phyloP scores from a whole-genome alignment of 1,140 invertebrate species.

The Atopsyche davidsoni region DNA sequence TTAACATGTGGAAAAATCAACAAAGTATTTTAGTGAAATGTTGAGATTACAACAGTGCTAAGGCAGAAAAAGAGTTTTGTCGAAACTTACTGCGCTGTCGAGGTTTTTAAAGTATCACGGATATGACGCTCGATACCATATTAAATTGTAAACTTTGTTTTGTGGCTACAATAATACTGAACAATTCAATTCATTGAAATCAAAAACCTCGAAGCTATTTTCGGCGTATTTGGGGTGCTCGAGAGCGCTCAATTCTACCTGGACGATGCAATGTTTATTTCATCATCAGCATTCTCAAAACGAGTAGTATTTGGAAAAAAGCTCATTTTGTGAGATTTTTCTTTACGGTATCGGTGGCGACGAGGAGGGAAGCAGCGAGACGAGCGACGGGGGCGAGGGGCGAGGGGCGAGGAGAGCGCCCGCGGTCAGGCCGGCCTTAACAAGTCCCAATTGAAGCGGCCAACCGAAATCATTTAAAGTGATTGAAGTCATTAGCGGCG shows the following conservation, averaged over 20 bases:
- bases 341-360: not conserved
- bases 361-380: not conserved
- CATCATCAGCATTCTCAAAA: not conserved
- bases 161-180: no score
- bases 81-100: no score
- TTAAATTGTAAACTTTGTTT: no score
- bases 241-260: not conserved
- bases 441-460: constrained; percentile 14
- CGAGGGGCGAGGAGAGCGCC: no score
- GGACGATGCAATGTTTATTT: not conserved
- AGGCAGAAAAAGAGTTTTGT: no score
- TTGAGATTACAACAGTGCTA: no score
- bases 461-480: constrained; percentile 14
- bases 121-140: no score
- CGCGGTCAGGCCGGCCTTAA: constrained; percentile 2
- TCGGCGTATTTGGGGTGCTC: not conserved
- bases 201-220: not conserved
- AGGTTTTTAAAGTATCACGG: no score
- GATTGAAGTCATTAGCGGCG: constrained; percentile 9
- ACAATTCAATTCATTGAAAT: not conserved
- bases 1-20: no score
- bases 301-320: not conserved
- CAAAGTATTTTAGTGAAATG: no score
- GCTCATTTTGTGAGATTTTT: not conserved
- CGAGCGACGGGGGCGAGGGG: no score